A percentile compares a stretch with the other conserved stretches of the same genome.
Evolutionary conservation across 53 echinoderm and acorn worm genomes (phyloP).

Genomic region (Henricia sp.): DNA sequence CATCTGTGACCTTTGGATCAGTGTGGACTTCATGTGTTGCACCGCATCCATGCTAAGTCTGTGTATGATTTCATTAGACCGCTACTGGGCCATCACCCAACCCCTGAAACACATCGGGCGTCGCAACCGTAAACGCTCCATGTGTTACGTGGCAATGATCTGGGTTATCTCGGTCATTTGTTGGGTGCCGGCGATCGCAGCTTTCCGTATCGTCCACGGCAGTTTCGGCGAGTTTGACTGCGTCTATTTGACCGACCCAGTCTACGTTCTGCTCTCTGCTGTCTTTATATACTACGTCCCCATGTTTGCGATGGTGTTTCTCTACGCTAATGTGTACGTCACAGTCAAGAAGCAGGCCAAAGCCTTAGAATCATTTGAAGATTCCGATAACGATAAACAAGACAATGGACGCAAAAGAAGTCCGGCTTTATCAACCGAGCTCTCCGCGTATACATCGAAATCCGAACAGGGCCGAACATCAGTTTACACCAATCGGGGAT

Average conservation of each 20-base stretch:
- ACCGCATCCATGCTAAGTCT: constrained; percentile 77
- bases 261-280: constrained; percentile 67
- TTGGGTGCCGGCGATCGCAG: constrained; percentile 70
- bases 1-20: constrained; percentile 77
- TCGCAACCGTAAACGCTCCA: constrained; percentile 44
- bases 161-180: constrained; percentile 62
- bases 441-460: not conserved
- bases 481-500: constrained; percentile 22
- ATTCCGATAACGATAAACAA: not conserved
- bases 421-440: not conserved
- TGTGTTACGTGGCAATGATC: constrained; percentile 34
- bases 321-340: constrained; percentile 54
- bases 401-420: not conserved
- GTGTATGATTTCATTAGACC: constrained; percentile 75
- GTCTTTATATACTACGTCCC: constrained; percentile 64
- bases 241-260: constrained; percentile 63
- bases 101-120: constrained; percentile 63
- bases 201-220: constrained; percentile 29
- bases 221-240: constrained; percentile 52
- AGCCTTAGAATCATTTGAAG: constrained; percentile 12
- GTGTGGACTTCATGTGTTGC: constrained; percentile 70
- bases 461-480: not conserved
- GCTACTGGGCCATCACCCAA: constrained; percentile 74
- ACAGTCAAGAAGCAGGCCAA: constrained; percentile 42
- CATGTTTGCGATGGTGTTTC: constrained; percentile 62